These are phyloP conservation scores for Phycodurus eques DNA, from an alignment of 2,113 vertebrate genomes.

Conservation along the genomic window DNA sequence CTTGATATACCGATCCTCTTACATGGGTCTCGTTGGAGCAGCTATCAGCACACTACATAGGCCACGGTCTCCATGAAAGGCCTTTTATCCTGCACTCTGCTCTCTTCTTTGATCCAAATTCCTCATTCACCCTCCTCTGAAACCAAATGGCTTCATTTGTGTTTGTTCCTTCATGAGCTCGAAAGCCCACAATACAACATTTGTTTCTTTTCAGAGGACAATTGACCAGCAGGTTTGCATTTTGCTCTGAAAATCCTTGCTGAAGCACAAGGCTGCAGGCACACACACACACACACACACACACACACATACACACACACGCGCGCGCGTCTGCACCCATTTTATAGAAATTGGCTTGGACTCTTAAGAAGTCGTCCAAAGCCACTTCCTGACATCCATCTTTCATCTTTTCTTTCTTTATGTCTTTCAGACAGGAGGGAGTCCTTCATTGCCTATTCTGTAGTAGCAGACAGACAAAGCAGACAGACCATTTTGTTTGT, in stretches of 20 bases:
- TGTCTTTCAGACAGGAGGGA: constrained; percentile 80
- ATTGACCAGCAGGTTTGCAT: constrained; percentile 45
- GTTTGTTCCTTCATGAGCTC: constrained; percentile 35
- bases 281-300: constrained; percentile 8
- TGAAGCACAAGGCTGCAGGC: constrained; percentile 23
- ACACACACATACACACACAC: constrained; percentile 5
- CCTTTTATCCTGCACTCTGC: constrained; percentile 54
- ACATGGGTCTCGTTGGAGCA: constrained; percentile 51
- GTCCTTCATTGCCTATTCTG: constrained; percentile 71
- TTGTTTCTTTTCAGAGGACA: constrained; percentile 4
- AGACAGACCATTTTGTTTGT: constrained; percentile 75
- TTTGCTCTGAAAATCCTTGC: constrained; percentile 55
- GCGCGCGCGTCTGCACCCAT: constrained; percentile 7
- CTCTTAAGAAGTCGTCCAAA: constrained; percentile 43
- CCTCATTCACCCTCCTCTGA: constrained; percentile 51
- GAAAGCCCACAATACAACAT: constrained; percentile 13
- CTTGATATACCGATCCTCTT: constrained; percentile 57
- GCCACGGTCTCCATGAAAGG: constrained; percentile 55
- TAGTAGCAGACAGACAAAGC: constrained; percentile 71
- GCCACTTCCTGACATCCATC: constrained; percentile 65
- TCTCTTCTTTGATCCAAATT: constrained; percentile 58
- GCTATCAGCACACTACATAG: constrained; percentile 55
- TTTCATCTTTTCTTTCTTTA: constrained; percentile 75
- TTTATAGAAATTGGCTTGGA: constrained; percentile 61
- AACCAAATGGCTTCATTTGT: constrained; percentile 59